Conservation (phyloP, 2,888 invertebrate species). For the Colletes collaris region DNA sequence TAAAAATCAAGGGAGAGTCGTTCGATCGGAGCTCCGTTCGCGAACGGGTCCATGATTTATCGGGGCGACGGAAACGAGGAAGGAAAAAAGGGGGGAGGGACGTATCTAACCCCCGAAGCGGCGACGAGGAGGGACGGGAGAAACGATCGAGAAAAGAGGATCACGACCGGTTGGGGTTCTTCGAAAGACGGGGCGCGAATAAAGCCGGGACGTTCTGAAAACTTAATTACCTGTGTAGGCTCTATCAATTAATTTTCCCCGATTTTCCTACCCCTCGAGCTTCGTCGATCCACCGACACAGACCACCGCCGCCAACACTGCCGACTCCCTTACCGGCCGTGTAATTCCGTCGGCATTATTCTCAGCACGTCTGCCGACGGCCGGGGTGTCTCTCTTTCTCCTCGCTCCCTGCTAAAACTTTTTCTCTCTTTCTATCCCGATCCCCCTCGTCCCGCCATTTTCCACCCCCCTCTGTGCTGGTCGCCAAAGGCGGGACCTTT, state of each 20-base stretch:
- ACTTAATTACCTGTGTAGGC: constrained; percentile 82
- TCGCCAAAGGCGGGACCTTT: constrained; percentile 76
- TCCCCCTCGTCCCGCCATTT: constrained; percentile 60
- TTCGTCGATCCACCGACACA: constrained; percentile 55
- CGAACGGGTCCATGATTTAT: constrained; percentile 66
- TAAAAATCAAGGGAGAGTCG: constrained; percentile 63
- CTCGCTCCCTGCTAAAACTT: constrained; percentile 28
- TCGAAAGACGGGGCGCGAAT: constrained; percentile 52
- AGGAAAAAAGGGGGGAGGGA: constrained; percentile 8
- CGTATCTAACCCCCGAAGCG: constrained; percentile 36
- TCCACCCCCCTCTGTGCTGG: constrained; percentile 55
- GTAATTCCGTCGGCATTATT: constrained; percentile 82
- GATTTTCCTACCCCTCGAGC: constrained; percentile 76
- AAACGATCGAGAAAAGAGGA: constrained; percentile 63
- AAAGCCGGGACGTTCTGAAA: constrained; percentile 72
- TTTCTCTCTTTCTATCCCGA: constrained; percentile 27
- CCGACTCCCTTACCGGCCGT: constrained; percentile 72
- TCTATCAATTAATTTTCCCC: constrained; percentile 83
- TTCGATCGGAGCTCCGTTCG: constrained; percentile 59
- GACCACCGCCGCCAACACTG: constrained; percentile 32
- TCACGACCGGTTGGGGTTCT: constrained; percentile 46
- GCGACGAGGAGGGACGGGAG: constrained; percentile 22
- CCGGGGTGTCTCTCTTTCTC: constrained; percentile 68
- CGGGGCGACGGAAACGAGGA: constrained; percentile 44
- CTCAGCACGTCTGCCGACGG: constrained; percentile 80